phyloP scores from a whole-genome alignment of 2,797 vertebrate species.

The Amniataba percoides region DNA sequence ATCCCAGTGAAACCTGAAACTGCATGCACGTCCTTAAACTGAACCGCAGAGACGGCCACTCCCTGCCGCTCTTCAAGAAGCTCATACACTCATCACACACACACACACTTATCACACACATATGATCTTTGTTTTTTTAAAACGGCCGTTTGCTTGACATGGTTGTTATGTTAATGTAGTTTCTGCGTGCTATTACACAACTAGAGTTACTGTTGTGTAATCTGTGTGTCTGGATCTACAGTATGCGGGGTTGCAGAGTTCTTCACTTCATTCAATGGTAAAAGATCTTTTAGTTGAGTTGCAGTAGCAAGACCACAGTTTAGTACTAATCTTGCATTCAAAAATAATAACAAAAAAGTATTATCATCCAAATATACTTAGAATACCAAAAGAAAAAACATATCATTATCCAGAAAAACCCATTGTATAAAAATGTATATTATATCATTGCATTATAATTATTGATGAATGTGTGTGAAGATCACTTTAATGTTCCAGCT shows the following conservation, averaged over 20 bases:
- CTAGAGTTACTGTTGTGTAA: neutral
- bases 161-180: neutral
- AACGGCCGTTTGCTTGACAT: neutral
- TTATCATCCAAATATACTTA: too few species aligned
- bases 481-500: too few species aligned
- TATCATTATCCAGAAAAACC: too few species aligned
- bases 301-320: too few species aligned
- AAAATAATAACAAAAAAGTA: too few species aligned
- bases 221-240: neutral
- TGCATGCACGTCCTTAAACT: slow-evolving; percentile 28
- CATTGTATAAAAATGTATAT: too few species aligned
- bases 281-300: too few species aligned
- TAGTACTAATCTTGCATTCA: too few species aligned
- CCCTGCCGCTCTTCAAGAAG: slow-evolving; percentile 7
- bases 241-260: neutral
- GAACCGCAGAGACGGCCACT: slow-evolving; percentile 7
- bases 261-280: too few species aligned
- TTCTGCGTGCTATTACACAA: neutral
- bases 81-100: neutral
- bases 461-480: too few species aligned
- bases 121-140: neutral
- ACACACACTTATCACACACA: neutral
- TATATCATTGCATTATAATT: too few species aligned
- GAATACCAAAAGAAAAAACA: too few species aligned
- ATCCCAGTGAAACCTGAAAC: slow-evolving; percentile 64